Evolutionary conservation across 1,140 invertebrate species (phyloP), one percentile per base, ranked within the genome.

Genomic region (Drosophila miranda): DNA sequence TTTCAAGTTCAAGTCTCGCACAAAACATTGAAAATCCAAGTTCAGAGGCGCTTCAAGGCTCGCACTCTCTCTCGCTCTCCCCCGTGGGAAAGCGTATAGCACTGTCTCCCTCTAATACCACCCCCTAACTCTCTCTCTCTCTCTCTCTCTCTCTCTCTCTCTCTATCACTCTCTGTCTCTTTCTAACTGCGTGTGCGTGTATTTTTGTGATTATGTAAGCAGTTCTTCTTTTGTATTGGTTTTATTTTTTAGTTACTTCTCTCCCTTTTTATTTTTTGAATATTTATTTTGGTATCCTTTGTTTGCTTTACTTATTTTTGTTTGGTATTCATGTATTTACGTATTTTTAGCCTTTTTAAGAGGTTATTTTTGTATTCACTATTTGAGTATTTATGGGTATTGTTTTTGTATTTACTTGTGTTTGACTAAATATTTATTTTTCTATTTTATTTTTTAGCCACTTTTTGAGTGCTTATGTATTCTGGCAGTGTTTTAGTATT

Each of bases 21-120:
- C 74, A 75, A 80, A 87, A 82, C 82, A 88, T 87, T 87, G 82
- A 87, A 88, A 72, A 38, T 59, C 70, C 82, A 87, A 87, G 82
- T 87, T 88, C 83, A 87, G 83, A 38, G 34, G 34, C 34, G 63
- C 66, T 68, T 54, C 66, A 69, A 69, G 66, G 66, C 66, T 66
- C 49, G 61, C 38, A 46, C 43, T 28, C 54, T 50, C 34, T 62
- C 34, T 62, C 44, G 45, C 75, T 48, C 38, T 56, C 21, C 21
- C 14, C 11, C 45, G 26, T 21, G 1, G 34, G 3, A 38, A 11
- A 38, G 34, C 1, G 11, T 4, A 38, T 49, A 26, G 13, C 51
- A 26, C 58, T 64, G 51, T 67, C 59, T 53, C 28, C 43, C 54
- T 44, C 43, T 53, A 11, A 11, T 38, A 4, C 34, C 11, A 13